Evolutionary conservation across 1,140 invertebrate genomes (phyloP).

Genomic region (Penaeus japonicus): DNA sequence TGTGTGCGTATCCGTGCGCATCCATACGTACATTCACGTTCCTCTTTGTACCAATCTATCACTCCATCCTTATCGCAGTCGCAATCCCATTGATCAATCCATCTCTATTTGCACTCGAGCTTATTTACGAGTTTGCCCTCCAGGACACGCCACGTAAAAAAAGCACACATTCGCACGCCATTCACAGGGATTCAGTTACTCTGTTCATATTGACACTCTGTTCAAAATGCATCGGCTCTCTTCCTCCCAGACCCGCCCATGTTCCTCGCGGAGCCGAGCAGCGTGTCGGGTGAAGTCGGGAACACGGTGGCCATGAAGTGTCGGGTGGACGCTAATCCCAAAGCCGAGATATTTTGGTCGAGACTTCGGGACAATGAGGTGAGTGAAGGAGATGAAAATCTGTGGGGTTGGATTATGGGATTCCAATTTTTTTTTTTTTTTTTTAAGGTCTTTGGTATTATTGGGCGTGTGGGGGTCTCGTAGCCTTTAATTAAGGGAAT

Average conservation of each 20-base stretch:
- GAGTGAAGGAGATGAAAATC: slow-evolving; percentile 19
- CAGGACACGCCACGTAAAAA: no score
- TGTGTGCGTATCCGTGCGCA: background rate
- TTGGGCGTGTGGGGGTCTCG: no score
- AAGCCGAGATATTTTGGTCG: slow-evolving; percentile 67
- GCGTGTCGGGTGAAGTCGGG: slow-evolving; percentile 63
- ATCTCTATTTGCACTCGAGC: no score
- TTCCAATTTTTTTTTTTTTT: background rate
- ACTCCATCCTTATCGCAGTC: no score
- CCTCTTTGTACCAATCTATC: no score
- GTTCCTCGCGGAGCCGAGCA: slow-evolving; percentile 59
- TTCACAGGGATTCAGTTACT: no score
- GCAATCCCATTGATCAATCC: no score
- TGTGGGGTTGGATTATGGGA: background rate
- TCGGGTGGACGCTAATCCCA: slow-evolving; percentile 65
- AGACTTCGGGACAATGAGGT: slow-evolving; percentile 75
- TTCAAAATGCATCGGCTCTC: background rate
- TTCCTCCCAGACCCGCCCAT: slow-evolving; percentile 46
- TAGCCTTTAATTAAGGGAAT: no score
- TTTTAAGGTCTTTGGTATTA: no score
- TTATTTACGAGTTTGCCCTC: no score
- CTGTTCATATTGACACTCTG: no score
- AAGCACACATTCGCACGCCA: no score
- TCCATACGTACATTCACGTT: background rate
- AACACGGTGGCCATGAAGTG: slow-evolving; percentile 63